These are phyloP conservation scores for Aspidiotus destructor DNA, from an alignment of 2,888 invertebrate species.

Conservation along the genomic window DNA sequence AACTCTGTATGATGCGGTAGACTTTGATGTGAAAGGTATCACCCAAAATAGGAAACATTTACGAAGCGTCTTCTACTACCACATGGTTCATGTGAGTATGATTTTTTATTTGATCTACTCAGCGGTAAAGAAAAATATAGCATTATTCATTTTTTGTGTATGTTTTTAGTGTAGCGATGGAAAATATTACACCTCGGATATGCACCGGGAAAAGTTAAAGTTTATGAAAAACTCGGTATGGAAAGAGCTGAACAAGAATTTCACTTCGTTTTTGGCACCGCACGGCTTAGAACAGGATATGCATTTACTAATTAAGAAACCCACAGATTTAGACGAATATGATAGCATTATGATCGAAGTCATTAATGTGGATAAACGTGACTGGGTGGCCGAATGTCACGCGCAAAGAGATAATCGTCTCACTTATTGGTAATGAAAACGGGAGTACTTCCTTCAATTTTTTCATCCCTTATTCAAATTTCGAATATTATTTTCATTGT, in stretches of 20 bases:
- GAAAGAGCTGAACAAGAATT: constrained; percentile 33
- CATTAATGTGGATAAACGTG: constrained; percentile 55
- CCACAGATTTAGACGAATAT: constrained; percentile 39
- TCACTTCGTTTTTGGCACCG: constrained; percentile 7
- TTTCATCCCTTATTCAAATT: not conserved
- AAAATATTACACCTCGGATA: constrained; percentile 42
- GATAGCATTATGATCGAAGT: constrained; percentile 57
- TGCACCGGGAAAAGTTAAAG: constrained; percentile 38
- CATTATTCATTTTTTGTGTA: not conserved
- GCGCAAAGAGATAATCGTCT: not conserved
- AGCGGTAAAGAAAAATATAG: not conserved
- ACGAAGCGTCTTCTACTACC: constrained; percentile 47
- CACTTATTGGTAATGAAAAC: not conserved
- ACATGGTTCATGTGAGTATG: constrained; percentile 45
- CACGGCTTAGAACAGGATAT: constrained; percentile 18
- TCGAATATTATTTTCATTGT: not conserved
- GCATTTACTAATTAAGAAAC: constrained; percentile 31
- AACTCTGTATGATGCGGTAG: constrained; percentile 70
- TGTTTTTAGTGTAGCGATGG: constrained; percentile 42
- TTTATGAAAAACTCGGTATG: constrained; percentile 39
- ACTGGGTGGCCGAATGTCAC: constrained; percentile 52
- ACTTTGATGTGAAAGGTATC: constrained; percentile 47
- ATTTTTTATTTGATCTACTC: too few relatives aligned
- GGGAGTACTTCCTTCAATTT: not conserved
- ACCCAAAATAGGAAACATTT: constrained; percentile 41